phyloP scores from a whole-genome alignment of 2,888 invertebrate species.

The Drosophila ustulata region DNA sequence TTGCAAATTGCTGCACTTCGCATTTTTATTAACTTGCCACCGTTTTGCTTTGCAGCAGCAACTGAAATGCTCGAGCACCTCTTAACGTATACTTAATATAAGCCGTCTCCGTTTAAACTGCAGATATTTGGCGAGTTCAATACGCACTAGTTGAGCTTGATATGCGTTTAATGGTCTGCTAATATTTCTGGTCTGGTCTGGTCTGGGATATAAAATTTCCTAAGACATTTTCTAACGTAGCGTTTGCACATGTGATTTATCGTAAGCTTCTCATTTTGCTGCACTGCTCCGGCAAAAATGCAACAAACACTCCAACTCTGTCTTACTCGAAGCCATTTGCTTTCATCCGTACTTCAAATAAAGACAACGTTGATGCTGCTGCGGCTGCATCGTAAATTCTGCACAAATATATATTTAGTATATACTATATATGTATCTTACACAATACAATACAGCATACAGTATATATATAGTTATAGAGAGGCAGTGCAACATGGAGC shows the following conservation, averaged over 20 bases:
- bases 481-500: constrained; percentile 50
- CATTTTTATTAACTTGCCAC: neutral
- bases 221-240: constrained; percentile 25
- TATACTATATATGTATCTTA: constrained; percentile 31
- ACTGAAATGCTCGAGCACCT: neutral
- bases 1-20: neutral
- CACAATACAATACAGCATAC: constrained; percentile 47
- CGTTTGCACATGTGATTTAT: constrained; percentile 64
- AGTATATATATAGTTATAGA: constrained; percentile 31
- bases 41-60: neutral
- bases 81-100: neutral
- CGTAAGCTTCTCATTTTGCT: constrained; percentile 30
- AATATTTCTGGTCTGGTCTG: constrained; percentile 23
- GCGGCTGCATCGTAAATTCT: constrained; percentile 72
- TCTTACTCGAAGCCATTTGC: constrained; percentile 41
- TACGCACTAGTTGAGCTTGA: constrained; percentile 1
- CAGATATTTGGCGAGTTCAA: neutral
- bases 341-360: constrained; percentile 61
- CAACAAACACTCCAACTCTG: neutral
- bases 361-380: constrained; percentile 56
- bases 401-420: constrained; percentile 28
- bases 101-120: neutral
- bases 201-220: constrained; percentile 17
- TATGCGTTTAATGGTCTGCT: constrained; percentile 21
- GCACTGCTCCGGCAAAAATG: neutral